Percentiles rank a stretch among this genome's conserved stretches.
Evolutionary conservation across 2,888 invertebrate species (phyloP).

Genomic region (Agrotis clavis): DNA sequence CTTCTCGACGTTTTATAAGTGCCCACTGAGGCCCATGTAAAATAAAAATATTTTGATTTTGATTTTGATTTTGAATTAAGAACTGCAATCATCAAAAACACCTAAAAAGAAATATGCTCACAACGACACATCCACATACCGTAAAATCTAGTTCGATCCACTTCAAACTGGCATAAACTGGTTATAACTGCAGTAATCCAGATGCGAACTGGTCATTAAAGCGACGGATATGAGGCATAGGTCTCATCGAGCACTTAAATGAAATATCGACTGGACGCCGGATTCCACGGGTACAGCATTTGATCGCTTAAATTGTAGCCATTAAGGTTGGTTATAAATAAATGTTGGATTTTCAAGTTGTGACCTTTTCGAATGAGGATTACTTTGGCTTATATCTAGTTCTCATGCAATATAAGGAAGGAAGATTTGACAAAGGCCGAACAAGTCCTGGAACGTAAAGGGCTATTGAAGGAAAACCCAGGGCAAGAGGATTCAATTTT

Average conservation of each 20-base stretch:
- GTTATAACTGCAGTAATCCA: slow-evolving; percentile 62
- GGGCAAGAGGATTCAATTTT: too few species aligned
- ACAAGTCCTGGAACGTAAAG: too few species aligned
- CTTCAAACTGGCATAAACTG: slow-evolving; percentile 52
- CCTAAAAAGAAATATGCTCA: not conserved
- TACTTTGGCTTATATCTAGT: not conserved
- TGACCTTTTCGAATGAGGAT: slow-evolving; percentile 4
- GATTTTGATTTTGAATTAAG: too few species aligned
- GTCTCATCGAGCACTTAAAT: slow-evolving; percentile 59
- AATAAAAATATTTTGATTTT: too few species aligned
- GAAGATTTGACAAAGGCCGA: not conserved
- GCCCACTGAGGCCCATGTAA: too few species aligned
- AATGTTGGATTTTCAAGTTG: not conserved
- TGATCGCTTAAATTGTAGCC: slow-evolving; percentile 1
- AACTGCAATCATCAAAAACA: not conserved
- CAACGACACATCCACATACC: slow-evolving; percentile 12
- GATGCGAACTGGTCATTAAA: slow-evolving; percentile 69
- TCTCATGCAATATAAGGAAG: not conserved
- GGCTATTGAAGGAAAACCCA: too few species aligned
- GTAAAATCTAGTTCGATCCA: slow-evolving; percentile 53
- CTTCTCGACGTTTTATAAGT: too few species aligned
- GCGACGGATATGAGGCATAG: slow-evolving; percentile 73
- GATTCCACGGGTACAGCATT: slow-evolving; percentile 24
- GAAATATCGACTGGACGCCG: slow-evolving; percentile 57
- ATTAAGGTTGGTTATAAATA: slow-evolving; percentile 19